phyloP scores from a whole-genome alignment of 2,113 vertebrate species.

The Malaclemys terrapin region DNA sequence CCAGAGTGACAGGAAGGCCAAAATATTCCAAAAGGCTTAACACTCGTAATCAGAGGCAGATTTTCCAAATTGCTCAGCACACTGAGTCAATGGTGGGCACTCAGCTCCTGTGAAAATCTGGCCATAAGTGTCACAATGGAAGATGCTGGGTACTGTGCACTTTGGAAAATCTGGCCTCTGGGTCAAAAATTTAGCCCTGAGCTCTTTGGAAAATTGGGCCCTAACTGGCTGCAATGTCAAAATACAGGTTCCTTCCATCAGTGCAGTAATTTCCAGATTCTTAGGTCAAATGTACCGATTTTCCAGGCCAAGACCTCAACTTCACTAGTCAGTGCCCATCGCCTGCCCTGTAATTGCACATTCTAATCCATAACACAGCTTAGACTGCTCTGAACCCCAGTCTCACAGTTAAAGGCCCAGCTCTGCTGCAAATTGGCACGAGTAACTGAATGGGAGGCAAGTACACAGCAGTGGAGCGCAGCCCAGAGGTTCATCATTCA shows the following conservation, averaged over 20 bases:
- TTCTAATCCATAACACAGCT: neutral
- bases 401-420: neutral
- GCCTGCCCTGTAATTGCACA: neutral
- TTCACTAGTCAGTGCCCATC: neutral
- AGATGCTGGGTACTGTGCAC: neutral
- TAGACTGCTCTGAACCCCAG: neutral
- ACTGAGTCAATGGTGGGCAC: neutral
- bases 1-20: neutral
- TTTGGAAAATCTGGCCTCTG: neutral
- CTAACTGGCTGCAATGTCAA: neutral
- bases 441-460: neutral
- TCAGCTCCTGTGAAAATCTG: neutral
- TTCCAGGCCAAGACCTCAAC: neutral
- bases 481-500: neutral
- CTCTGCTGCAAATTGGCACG: too few relatives aligned
- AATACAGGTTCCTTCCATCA: neutral
- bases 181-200: neutral
- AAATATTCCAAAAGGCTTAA: neutral
- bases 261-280: accelerated
- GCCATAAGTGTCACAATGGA: neutral
- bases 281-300: neutral
- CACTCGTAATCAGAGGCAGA: neutral
- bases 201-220: neutral
- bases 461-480: neutral
- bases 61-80: neutral